These are phyloP conservation scores for Orientallactaga sibirica DNA, from an alignment of 2,797 vertebrate species.

Conservation along the genomic window DNA sequence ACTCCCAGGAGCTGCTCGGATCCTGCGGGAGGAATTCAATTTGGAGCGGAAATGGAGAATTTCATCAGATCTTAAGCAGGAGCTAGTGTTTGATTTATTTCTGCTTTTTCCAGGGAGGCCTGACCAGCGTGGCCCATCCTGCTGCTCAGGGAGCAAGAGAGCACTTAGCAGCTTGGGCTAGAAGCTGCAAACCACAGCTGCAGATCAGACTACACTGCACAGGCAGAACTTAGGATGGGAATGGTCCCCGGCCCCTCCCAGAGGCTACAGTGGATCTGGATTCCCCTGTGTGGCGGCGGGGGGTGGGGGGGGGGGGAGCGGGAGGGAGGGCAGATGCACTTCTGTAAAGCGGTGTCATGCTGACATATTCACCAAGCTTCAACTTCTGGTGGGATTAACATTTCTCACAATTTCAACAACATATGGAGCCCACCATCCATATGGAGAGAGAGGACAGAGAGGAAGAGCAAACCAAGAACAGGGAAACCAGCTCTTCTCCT, in stretches of 20 bases:
- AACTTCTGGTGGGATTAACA: constrained; percentile 20
- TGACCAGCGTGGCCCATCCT: not conserved
- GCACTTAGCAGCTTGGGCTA: constrained; percentile 11
- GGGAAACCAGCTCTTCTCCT: not conserved
- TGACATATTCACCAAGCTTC: constrained; percentile 53
- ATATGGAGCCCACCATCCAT: not conserved
- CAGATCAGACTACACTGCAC: constrained; percentile 62
- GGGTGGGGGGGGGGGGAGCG: not conserved
- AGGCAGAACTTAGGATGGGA: constrained; percentile 41
- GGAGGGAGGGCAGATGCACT: constrained; percentile 57
- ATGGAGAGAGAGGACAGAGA: not conserved
- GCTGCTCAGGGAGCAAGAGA: constrained; percentile 48
- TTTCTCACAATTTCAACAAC: constrained; percentile 50
- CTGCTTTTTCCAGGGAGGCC: constrained; percentile 72
- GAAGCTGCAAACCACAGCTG: constrained; percentile 36
- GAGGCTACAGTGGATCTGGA: not conserved
- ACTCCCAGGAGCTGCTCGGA: constrained; percentile 47
- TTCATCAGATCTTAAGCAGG: constrained; percentile 75
- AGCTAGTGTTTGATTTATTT: constrained; percentile 76
- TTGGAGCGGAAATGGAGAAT: constrained; percentile 81
- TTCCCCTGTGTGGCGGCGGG: no score
- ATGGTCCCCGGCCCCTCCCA: constrained; percentile 32
- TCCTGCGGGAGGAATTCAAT: constrained; percentile 76
- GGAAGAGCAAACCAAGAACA: not conserved
- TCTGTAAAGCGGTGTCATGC: constrained; percentile 55